Base-by-base conservation (phyloP, 2,113 vertebrate genomes). In the Salvelinus fontinalis region DNA sequence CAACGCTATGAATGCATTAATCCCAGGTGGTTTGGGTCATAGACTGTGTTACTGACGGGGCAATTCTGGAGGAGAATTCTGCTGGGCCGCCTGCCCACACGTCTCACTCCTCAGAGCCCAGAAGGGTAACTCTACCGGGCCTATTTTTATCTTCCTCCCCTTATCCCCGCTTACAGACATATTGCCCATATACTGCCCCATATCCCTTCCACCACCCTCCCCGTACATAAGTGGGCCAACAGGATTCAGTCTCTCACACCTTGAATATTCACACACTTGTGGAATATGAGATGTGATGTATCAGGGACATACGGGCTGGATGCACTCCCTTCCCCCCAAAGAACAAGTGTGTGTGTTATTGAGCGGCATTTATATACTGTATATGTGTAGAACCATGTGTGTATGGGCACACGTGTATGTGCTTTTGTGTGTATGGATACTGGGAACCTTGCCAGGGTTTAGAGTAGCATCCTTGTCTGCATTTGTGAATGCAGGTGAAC, bases 231-330 rank as follows among this genome's bases (percentile, higher is more conserved):
- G 27, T 72, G 70, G 80, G 83, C 79, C 83, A 73, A 27, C 44
- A 71, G 16, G 73, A 71, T 82, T 64, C 39, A 31, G 49, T 39
- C 34, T 44, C 39, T 80, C 82, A 64, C 81, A 78, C 71, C 79
- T 81, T 31, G 89, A 90, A 81, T 83, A 87, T 88, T 83, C 78
- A 87, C 90, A 89, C 68, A 48, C 66, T 74, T 26, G 60, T 75
- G 85, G 84, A 87, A 91, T 75, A 71, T 2, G 81, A 88, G 80
- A 71, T 13, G 57, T 9, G 72, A 71, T 13, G 57, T 9, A 71
- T 57, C 49, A 67, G 76, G 24, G 64, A 29, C 14, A 70, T 16
- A 11, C 8, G 5, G 73, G 31, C 39, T 29, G 68, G 70, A 62
- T 27, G 7, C 16, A 9, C 39, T 48, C 74, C 51, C 44, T 22